Percentiles rank a stretch among this genome's conserved stretches.
Conservation (phyloP, 2,888 invertebrate species). For the Autographa gamma region DNA sequence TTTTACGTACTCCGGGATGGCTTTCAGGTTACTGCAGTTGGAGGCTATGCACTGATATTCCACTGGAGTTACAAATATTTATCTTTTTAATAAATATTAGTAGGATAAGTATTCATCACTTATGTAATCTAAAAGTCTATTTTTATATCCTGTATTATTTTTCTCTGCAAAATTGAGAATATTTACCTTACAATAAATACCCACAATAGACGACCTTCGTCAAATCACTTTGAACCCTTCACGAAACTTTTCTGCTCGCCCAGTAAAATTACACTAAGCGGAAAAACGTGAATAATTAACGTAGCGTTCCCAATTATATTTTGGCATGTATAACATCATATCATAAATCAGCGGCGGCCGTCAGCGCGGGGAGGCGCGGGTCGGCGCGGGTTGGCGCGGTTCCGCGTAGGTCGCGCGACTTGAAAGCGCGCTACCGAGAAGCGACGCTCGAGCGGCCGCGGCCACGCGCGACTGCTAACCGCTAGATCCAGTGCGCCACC, state of each 20-base stretch:
- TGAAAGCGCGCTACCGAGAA: constrained; percentile 75
- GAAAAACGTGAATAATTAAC: constrained; percentile 38
- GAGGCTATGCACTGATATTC: too few species aligned
- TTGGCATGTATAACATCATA: constrained; percentile 49
- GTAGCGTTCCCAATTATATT: constrained; percentile 46
- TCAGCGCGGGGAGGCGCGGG: constrained; percentile 38
- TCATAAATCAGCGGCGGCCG: constrained; percentile 50
- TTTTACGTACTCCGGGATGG: too few species aligned
- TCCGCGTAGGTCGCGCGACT: constrained; percentile 44
- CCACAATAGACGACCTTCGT: not conserved
- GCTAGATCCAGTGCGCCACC: constrained; percentile 43
- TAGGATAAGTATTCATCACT: too few species aligned
- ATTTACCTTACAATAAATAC: not conserved
- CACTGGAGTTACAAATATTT: too few species aligned
- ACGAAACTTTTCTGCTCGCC: not conserved
- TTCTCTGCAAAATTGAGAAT: not conserved
- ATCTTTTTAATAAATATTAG: too few species aligned
- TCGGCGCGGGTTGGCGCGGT: constrained; percentile 42
- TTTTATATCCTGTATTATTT: too few species aligned
- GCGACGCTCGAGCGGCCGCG: constrained; percentile 63
- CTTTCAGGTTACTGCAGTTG: too few species aligned
- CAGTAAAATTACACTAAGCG: not conserved
- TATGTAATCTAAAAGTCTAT: too few species aligned
- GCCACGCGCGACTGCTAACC: constrained; percentile 58
- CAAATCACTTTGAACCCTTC: not conserved